A percentile compares a stretch with the other conserved stretches of the same genome.
phyloP scores from a whole-genome alignment of 2,888 invertebrate genomes.

The Nephrotoma appendiculata region DNA sequence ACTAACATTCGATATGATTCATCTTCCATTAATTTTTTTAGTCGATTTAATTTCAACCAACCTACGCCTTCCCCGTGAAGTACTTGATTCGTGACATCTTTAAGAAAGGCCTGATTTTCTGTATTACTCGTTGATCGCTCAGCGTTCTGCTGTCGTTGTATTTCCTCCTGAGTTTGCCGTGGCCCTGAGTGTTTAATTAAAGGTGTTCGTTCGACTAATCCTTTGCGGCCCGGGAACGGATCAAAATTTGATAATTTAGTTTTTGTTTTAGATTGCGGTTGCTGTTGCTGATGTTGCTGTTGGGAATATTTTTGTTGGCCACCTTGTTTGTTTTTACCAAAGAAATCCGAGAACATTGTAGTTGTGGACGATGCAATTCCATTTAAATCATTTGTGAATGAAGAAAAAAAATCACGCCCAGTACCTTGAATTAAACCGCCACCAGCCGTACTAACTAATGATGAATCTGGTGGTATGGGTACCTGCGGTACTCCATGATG shows the following conservation, averaged over 20 bases:
- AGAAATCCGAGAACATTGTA: constrained; percentile 88
- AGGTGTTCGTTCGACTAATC: constrained; percentile 77
- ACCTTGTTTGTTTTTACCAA: constrained; percentile 46
- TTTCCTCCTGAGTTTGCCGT: constrained; percentile 47
- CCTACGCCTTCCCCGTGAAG: constrained; percentile 49
- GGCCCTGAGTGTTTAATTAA: constrained; percentile 70
- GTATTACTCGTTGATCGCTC: constrained; percentile 62
- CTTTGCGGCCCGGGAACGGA: constrained; percentile 66
- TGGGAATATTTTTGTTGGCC: constrained; percentile 1
- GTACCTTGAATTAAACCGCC: constrained; percentile 39
- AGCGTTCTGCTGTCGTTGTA: constrained; percentile 50
- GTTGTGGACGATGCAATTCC: constrained; percentile 86
- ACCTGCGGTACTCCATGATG: constrained; percentile 10
- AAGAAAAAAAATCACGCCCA: constrained; percentile 72
- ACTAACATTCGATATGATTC: constrained; percentile 95
- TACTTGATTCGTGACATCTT: constrained; percentile 50
- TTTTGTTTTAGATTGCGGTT: constrained; percentile 29
- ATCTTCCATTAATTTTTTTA: constrained; percentile 96
- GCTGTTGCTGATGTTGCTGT: constrained; percentile 19
- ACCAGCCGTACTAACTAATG: constrained; percentile 27
- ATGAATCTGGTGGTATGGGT: constrained; percentile 13
- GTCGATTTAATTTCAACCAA: constrained; percentile 84
- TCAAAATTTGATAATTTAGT: constrained; percentile 40
- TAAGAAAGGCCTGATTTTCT: constrained; percentile 88
- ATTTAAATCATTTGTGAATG: constrained; percentile 84